phyloP scores from a whole-genome alignment of 2,113 vertebrate genomes.

The Clarias magur region DNA sequence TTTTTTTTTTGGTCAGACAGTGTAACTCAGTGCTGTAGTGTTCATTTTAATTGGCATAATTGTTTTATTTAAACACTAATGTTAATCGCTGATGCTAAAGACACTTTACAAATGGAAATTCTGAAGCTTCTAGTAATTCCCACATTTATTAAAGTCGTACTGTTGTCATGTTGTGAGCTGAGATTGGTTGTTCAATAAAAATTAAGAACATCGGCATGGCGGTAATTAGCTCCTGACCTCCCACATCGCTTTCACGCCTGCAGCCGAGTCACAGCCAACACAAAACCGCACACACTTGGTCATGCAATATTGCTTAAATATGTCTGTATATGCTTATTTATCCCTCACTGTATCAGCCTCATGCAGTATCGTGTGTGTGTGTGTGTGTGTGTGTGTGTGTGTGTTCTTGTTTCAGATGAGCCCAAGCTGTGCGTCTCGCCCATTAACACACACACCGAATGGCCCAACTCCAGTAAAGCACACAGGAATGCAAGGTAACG shows the following conservation, averaged over 20 bases:
- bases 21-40: no score
- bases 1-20: no score
- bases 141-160: neutral
- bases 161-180: no score
- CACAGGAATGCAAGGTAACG: constrained; percentile 26
- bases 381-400: constrained; percentile 20
- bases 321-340: neutral
- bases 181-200: no score
- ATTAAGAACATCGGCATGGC: neutral
- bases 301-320: neutral
- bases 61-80: no score
- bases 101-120: no score
- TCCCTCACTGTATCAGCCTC: neutral
- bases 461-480: neutral
- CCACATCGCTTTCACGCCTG: neutral
- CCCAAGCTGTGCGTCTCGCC: neutral
- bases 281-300: neutral
- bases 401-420: constrained; percentile 41
- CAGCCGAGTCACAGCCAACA: neutral
- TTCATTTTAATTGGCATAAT: no score
- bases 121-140: no score
- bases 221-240: neutral
- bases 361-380: neutral
- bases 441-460: neutral
- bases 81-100: no score